Percentiles rank a stretch among this genome's conserved stretches.
phyloP scores from a whole-genome alignment of 2,888 invertebrate genomes.

The Stegophylla sp. region DNA sequence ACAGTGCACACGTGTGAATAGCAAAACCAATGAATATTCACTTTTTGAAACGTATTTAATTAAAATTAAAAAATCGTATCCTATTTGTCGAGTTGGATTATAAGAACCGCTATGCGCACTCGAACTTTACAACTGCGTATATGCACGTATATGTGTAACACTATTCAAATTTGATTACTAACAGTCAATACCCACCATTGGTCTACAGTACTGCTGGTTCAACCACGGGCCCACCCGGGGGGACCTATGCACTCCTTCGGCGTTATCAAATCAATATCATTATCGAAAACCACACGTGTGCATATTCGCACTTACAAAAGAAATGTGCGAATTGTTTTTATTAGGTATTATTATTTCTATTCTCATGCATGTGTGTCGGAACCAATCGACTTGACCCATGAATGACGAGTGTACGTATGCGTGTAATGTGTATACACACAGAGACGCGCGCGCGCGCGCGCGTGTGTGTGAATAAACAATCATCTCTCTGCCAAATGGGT shows the following conservation, averaged over 20 bases:
- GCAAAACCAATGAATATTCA: conserved; percentile 35
- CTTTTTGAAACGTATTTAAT: conserved; percentile 15
- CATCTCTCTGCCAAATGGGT: conserved; percentile 45
- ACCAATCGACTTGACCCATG: conserved; percentile 37
- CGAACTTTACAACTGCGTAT: neutral
- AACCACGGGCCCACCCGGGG: conserved; percentile 7
- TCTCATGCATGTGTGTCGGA: conserved; percentile 26
- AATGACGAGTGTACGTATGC: neutral
- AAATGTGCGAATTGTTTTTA: conserved; percentile 34
- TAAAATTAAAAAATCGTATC: conserved; percentile 6
- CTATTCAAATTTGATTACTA: conserved; percentile 21
- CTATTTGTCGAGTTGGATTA: conserved; percentile 7
- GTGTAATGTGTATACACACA: conserved; percentile 7
- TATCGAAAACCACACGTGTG: conserved; percentile 48
- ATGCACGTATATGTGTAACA: conserved; percentile 3
- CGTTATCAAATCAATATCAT: conserved; percentile 29
- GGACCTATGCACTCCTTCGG: conserved; percentile 22
- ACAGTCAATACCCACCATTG: too few species aligned
- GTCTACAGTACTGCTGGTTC: neutral
- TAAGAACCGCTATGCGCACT: conserved; percentile 23
- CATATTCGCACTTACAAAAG: conserved; percentile 38
- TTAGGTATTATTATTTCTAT: conserved; percentile 37
- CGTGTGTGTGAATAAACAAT: conserved; percentile 55
- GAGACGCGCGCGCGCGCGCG: neutral
- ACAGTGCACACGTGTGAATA: too few species aligned